Percentiles rank a stretch among this genome's conserved stretches.
Evolutionary conservation across 2,888 invertebrate species (phyloP).

Genomic region (Eulithis testata): DNA sequence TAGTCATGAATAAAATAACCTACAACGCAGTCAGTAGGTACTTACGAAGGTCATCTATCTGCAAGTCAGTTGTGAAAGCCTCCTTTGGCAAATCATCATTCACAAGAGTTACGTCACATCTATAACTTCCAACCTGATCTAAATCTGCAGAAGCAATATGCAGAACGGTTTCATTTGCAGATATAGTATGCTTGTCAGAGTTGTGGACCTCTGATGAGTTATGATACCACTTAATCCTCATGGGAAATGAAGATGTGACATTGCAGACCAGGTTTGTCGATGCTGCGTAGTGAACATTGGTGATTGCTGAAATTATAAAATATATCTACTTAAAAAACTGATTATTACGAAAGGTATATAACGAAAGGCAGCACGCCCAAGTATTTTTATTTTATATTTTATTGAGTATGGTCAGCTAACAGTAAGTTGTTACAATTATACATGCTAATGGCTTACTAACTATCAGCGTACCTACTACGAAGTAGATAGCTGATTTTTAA

Average conservation of each 20-base stretch:
- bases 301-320: slow-evolving; percentile 12
- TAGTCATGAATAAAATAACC: no score
- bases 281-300: slow-evolving; percentile 15
- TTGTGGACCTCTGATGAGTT: slow-evolving; percentile 5
- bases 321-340: background rate
- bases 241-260: slow-evolving; percentile 12
- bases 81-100: slow-evolving; percentile 21
- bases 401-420: no score
- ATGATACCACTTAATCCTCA: slow-evolving; percentile 24
- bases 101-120: slow-evolving; percentile 26
- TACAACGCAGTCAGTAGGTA: background rate
- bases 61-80: slow-evolving; percentile 16
- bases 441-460: no score
- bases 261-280: slow-evolving; percentile 13
- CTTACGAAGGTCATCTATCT: slow-evolving; percentile 32
- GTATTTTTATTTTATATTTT: no score
- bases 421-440: no score
- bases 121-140: slow-evolving; percentile 27
- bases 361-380: no score
- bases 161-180: slow-evolving; percentile 17
- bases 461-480: no score
- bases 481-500: no score
- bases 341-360: no score
- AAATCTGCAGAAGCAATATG: slow-evolving; percentile 16
- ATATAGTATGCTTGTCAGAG: slow-evolving; percentile 13